Base-by-base conservation (phyloP, 2,797 vertebrate species). In the Hoplostethus atlanticus region DNA sequence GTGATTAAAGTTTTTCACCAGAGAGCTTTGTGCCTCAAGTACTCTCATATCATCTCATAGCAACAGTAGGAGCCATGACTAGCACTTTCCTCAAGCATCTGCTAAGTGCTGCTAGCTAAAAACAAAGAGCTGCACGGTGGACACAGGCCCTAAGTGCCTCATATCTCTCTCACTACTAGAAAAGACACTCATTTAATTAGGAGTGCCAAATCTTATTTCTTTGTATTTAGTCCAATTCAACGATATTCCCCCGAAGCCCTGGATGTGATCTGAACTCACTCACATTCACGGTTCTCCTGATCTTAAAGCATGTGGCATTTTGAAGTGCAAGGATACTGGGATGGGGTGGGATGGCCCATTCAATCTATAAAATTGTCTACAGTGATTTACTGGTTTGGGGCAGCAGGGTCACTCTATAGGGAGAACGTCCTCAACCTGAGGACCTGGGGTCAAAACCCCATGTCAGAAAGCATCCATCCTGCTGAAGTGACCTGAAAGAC, bases 1-100 rank as follows among this genome's bases (percentile, higher is more conserved):
- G 83, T 86, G 82, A 90, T 89, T 89, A 81, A 83, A 87, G 80
- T 84, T 83, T 89, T 86, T 68, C 79, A 53, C 81, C 71, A 74
- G 83, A 84, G 81, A 87, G 77, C 77, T 77, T 63, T 72, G 74
- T 78, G 73, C 69, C 80, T 83, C 58, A 62, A 87, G 78, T 60
- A 53, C 58, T 71, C 62, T 76, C 71, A 62, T 60, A 78, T 81
- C 12, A 73, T 89, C 80, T 88, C 87, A 84, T 84, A 87, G 86
- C 86, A 92, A 90, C 86, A 79, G 79, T 66, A 10, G 11, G 58
- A 84, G 78, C 73, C 64, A 83, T 71, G 81, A 72, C 79, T 60
- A 58, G 75, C 63, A 81, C 73, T 84, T 83, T 84, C 68, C 51
- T 55, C 36, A 54, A 88, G 84, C 79, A 84, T 83, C 85, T 88